A percentile compares a stretch with the other conserved stretches of the same genome.
These are phyloP conservation scores for Squalus acanthias DNA, from an alignment of 2,797 vertebrate genomes.

Conservation along the genomic window DNA sequence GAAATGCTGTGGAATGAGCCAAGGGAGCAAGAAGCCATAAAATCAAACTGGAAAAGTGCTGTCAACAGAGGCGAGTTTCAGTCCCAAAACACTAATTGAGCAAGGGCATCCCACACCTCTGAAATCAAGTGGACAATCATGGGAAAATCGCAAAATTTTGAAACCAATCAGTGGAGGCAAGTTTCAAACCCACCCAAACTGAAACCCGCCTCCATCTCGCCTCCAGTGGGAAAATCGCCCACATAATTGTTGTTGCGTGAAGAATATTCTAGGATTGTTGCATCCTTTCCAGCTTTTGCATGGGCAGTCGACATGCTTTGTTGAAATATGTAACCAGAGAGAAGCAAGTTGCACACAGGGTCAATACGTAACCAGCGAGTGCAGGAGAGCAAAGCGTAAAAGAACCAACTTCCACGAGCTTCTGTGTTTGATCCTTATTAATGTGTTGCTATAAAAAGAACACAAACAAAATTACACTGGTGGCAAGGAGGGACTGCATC, in stretches of 20 bases:
- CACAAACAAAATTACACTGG: not conserved
- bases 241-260: not conserved
- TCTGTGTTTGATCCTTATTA: not conserved
- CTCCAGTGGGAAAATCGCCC: too few relatives aligned
- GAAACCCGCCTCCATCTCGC: too few relatives aligned
- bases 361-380: not conserved
- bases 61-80: too few relatives aligned
- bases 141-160: too few relatives aligned
- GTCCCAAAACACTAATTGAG: too few relatives aligned
- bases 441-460: not conserved
- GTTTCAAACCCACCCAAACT: too few relatives aligned
- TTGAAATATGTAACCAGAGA: not conserved
- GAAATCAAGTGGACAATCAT: too few relatives aligned
- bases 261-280: not conserved
- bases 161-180: too few relatives aligned
- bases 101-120: too few relatives aligned
- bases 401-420: not conserved
- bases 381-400: not conserved
- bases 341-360: not conserved
- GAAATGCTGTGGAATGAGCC: too few relatives aligned
- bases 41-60: too few relatives aligned
- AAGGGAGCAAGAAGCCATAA: too few relatives aligned
- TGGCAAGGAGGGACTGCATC: not conserved
- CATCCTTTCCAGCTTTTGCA: not conserved
- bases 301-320: not conserved